Percentiles rank a stretch among this genome's conserved stretches.
These are phyloP conservation scores for Frieseomelitta varia DNA, from an alignment of 1,140 invertebrate genomes.

Conservation along the genomic window DNA sequence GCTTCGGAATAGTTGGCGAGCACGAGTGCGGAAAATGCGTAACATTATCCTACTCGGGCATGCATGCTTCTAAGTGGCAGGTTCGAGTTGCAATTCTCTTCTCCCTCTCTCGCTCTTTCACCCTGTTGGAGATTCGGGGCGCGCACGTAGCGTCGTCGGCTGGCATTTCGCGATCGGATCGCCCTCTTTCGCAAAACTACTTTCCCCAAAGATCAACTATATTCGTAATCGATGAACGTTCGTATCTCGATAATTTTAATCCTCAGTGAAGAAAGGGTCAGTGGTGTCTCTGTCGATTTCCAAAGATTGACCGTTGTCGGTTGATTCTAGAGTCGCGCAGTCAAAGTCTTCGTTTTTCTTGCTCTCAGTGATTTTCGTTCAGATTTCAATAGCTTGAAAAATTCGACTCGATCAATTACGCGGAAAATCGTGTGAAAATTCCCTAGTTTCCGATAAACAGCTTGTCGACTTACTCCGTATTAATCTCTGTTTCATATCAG, in stretches of 20 bases:
- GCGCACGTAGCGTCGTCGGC: background rate
- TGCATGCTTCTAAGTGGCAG: conserved; percentile 45
- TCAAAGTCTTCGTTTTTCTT: no score
- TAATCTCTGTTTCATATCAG: no score
- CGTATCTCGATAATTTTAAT: background rate
- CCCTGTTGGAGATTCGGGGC: conserved; percentile 9
- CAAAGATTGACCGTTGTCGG: background rate
- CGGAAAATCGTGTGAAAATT: no score
- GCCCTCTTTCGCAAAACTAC: background rate
- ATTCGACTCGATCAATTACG: no score
- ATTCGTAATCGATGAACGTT: background rate
- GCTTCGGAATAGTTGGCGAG: conserved; percentile 49
- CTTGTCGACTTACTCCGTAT: no score
- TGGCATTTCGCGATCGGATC: background rate
- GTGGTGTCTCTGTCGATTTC: no score
- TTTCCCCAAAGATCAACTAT: background rate
- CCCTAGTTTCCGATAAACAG: no score
- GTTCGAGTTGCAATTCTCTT: conserved; percentile 36
- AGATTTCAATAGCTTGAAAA: no score
- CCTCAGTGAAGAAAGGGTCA: no score
- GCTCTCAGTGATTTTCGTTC: no score
- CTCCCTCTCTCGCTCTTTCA: background rate
- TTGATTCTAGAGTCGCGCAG: background rate
- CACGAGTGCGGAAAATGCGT: conserved; percentile 57
- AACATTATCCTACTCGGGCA: conserved; percentile 52